phyloP scores from a whole-genome alignment of 2,888 invertebrate genomes.

The Heliconius aoede region DNA sequence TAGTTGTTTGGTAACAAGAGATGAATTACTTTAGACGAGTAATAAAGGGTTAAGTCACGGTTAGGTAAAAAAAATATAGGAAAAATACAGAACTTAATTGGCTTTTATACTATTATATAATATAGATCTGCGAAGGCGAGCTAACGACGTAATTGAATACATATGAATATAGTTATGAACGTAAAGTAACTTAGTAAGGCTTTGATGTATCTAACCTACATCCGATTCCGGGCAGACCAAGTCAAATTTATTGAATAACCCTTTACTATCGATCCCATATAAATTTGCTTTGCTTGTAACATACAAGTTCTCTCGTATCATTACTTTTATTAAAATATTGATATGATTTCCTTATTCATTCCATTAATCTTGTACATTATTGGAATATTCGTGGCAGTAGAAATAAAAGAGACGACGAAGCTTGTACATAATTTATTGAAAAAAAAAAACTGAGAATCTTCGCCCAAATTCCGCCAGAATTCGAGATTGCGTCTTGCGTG shows the following conservation, averaged over 20 bases:
- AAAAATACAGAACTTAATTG: too few species aligned
- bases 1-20: too few species aligned
- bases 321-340: slow-evolving; percentile 1
- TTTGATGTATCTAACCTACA: slow-evolving; percentile 24
- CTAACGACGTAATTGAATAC: neutral
- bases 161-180: neutral
- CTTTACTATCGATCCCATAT: slow-evolving; percentile 9
- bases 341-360: neutral
- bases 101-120: too few species aligned
- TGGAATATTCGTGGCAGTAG: neutral
- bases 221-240: slow-evolving; percentile 4
- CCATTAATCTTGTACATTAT: neutral
- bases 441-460: too few species aligned
- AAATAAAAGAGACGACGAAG: neutral
- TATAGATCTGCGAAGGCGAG: neutral
- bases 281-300: neutral
- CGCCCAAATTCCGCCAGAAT: too few species aligned
- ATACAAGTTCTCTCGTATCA: neutral
- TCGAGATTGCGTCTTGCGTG: too few species aligned
- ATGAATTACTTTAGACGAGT: too few species aligned
- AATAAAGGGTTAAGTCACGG: too few species aligned
- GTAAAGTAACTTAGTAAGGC: slow-evolving; percentile 3
- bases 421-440: too few species aligned
- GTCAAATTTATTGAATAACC: slow-evolving; percentile 17
- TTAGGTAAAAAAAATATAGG: neutral